Evolutionary conservation across 1,140 invertebrate species (phyloP).

Genomic region (Drosophila ananassae): DNA sequence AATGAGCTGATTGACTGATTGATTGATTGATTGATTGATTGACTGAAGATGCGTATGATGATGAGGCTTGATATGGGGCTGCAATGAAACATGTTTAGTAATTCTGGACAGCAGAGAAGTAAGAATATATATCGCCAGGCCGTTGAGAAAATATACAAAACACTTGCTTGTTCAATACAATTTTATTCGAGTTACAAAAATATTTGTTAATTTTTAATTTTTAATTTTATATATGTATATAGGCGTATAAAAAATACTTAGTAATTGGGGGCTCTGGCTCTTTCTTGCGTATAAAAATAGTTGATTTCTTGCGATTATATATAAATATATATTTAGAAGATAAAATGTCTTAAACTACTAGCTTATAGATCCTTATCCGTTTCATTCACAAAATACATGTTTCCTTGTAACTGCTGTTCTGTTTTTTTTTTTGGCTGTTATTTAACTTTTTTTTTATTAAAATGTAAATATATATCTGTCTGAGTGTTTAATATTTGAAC

Average conservation of each 20-base stretch:
- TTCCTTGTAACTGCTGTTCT: constrained; percentile 37
- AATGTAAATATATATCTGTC: constrained; percentile 28
- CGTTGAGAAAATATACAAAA: constrained; percentile 20
- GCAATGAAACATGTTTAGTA: constrained; percentile 78
- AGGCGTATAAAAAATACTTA: constrained; percentile 67
- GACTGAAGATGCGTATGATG: constrained; percentile 50
- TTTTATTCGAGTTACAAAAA: constrained; percentile 79
- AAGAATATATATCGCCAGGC: too few relatives aligned
- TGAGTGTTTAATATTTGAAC: constrained; percentile 60
- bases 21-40: constrained; percentile 14
- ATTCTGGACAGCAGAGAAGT: constrained; percentile 30
- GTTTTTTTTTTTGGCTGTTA: constrained; percentile 43
- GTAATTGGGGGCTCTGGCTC: constrained; percentile 42
- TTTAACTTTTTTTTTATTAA: constrained; percentile 18
- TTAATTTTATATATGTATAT: constrained; percentile 45
- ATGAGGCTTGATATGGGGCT: constrained; percentile 49
- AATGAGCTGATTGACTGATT: constrained; percentile 57
- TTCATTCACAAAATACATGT: constrained; percentile 47
- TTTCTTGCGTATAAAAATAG: constrained; percentile 65
- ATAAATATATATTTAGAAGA: constrained; percentile 38
- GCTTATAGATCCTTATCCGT: constrained; percentile 30
- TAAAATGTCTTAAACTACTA: constrained; percentile 33
- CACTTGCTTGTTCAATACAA: constrained; percentile 62
- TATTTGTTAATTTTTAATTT: constrained; percentile 27
- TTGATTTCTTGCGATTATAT: constrained; percentile 30